Base-by-base conservation (phyloP, 2,888 invertebrate species). In the Muscina levida region DNA sequence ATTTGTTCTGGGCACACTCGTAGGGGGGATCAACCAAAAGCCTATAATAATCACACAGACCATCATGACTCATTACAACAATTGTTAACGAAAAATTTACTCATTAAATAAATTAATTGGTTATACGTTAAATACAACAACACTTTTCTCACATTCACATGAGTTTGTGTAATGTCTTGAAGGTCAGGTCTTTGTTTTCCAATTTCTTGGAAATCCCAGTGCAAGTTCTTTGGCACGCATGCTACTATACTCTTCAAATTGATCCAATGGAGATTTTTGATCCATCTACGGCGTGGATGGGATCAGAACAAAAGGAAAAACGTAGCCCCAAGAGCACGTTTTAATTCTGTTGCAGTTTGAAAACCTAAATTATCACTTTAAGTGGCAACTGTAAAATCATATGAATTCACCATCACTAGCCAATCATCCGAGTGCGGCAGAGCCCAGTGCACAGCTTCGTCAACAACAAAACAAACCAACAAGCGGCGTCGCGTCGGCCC, bases 331-430 rank as follows among this genome's bases (percentile, higher is more conserved):
- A 70, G 53, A 77, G 81, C 81, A 81, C 81, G 81, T 81, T 77
- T 81, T 74, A 74, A 71, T 77, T 81, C 77, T 77, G 74, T 73
- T 81, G 39, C 22, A 62, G 62, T 62, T 62, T 17, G n/a, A 77
- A 81, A 75, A 72, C 81, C 81, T 72, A 82, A 82, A 82, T 82
- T 79, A 79, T 79, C 82, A 79, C 82, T 82, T 73, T 82, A 82
- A 82, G 82, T 82, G 79, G 82, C 78, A 77, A 79, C 79, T 82
- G 67, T 77, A 73, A 77, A 77, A 79, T 77, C 73, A 72, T 79
- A 79, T 77, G 76, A 67, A 82, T 73, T 78, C 65, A 48, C 74
- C 51, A 51, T 22, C 51, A 53, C 17, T 39, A 53, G 37, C 51
- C 48, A 68, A 68, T 51, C 68, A 68, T 37, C 46, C 37, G 51